Percentiles rank a stretch among this genome's conserved stretches.
These are phyloP conservation scores for Temnothorax rugatulus DNA, from an alignment of 2,888 invertebrate genomes.

Conservation along the genomic window DNA sequence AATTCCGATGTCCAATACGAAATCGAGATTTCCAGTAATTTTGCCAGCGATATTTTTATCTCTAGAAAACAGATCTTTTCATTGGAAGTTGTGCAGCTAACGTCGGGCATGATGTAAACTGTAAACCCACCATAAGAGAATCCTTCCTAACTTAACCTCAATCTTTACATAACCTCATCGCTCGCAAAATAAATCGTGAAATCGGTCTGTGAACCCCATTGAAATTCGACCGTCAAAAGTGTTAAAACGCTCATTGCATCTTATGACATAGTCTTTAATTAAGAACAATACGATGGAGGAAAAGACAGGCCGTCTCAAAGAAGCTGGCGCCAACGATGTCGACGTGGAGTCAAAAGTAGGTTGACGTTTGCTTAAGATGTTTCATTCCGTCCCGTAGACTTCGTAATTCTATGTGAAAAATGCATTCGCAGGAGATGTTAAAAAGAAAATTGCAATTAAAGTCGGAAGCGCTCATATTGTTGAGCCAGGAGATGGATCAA, in stretches of 20 bases:
- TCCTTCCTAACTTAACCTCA: not conserved
- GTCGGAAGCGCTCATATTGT: slow-evolving; percentile 92
- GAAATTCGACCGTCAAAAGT: slow-evolving; percentile 15
- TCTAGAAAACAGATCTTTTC: too few relatives aligned
- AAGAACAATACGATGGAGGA: slow-evolving; percentile 16
- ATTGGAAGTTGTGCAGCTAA: too few relatives aligned
- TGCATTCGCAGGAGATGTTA: slow-evolving; percentile 68
- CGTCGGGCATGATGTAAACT: not conserved
- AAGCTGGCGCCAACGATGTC: not conserved
- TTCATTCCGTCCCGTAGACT: not conserved
- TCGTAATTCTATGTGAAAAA: not conserved
- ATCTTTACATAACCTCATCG: not conserved
- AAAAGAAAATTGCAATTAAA: slow-evolving; percentile 91
- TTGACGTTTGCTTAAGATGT: slow-evolving; percentile 30
- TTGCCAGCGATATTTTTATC: too few relatives aligned
- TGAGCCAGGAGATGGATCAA: slow-evolving; percentile 92
- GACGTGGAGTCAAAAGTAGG: slow-evolving; percentile 49
- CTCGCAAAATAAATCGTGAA: not conserved
- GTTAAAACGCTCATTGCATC: not conserved
- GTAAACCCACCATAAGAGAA: not conserved
- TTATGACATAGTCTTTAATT: not conserved
- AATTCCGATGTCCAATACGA: too few relatives aligned
- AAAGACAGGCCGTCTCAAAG: not conserved
- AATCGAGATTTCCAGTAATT: too few relatives aligned
- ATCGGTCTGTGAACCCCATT: not conserved